Evolutionary conservation across 2,888 invertebrate species (phyloP).

Genomic region (Miltochrista miniata): DNA sequence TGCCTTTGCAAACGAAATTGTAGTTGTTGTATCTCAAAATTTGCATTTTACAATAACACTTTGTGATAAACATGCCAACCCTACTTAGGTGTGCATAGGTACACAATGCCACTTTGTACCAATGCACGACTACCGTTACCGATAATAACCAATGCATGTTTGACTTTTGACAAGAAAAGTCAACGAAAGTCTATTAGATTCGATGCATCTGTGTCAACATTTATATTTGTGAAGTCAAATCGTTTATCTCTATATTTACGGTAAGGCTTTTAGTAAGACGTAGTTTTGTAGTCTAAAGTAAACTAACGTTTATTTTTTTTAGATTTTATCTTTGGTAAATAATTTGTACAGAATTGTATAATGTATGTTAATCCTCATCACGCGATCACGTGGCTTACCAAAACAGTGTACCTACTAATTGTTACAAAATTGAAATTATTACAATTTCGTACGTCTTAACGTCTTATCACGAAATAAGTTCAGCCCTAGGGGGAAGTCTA

Average conservation of each 20-base stretch:
- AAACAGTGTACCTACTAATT: too few relatives aligned
- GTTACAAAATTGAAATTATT: too few relatives aligned
- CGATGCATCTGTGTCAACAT: conserved; percentile 35
- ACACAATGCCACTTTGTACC: conserved; percentile 30
- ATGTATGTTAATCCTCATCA: too few relatives aligned
- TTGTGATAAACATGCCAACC: conserved; percentile 21
- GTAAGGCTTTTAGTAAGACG: background rate
- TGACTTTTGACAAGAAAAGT: conserved; percentile 28
- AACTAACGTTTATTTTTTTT: conserved; percentile 3
- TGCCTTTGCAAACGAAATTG: too few relatives aligned
- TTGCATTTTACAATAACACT: conserved; percentile 18
- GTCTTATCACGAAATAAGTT: too few relatives aligned
- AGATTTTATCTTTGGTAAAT: background rate
- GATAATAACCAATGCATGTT: conserved; percentile 47
- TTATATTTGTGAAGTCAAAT: conserved; percentile 22
- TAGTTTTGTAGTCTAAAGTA: conserved; percentile 4
- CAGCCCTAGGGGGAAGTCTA: too few relatives aligned
- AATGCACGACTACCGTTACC: conserved; percentile 31
- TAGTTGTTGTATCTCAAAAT: conserved; percentile 5
- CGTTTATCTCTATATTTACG: conserved; percentile 23
- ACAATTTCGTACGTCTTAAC: too few relatives aligned
- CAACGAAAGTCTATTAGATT: conserved; percentile 31
- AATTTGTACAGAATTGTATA: background rate
- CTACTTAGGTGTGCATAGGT: conserved; percentile 10
- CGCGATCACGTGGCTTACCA: too few relatives aligned